A percentile compares a stretch with the other conserved stretches of the same genome.
Evolutionary conservation across 2,113 vertebrate species (phyloP).

Genomic region (Hydropotes inermis): DNA sequence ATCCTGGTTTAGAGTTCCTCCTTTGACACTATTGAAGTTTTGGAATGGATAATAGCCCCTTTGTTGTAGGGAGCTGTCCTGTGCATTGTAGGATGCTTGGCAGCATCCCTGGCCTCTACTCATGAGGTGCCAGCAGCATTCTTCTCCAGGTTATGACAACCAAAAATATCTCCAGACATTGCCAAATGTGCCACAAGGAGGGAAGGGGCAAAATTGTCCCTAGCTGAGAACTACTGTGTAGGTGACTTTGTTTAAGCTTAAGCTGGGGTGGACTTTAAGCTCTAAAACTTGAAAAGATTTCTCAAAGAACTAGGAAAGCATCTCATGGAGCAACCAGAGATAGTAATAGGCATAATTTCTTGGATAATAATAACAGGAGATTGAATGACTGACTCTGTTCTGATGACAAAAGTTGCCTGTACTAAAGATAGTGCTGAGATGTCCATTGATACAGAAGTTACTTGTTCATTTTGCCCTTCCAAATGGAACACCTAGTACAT

Average conservation of each 20-base stretch:
- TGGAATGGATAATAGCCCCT: not conserved
- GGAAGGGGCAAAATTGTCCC: not conserved
- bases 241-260: not conserved
- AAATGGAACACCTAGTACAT: not conserved
- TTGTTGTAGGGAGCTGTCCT: not conserved
- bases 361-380: not conserved
- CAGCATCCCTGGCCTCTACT: not conserved
- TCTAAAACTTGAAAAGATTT: constrained; percentile 33
- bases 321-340: not conserved
- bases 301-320: not conserved
- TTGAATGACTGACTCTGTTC: not conserved
- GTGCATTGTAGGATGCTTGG: not conserved
- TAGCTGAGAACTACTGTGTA: not conserved
- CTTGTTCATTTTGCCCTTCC: not conserved
- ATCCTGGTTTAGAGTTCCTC: not conserved
- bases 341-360: not conserved
- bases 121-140: not conserved
- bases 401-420: not conserved
- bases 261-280: not conserved
- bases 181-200: not conserved
- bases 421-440: not conserved
- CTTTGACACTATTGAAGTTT: not conserved
- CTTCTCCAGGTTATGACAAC: not conserved
- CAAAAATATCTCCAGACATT: not conserved
- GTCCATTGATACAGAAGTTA: not conserved